A percentile compares a stretch with the other conserved stretches of the same genome.
Evolutionary conservation across 2,113 vertebrate species (phyloP).

Genomic region (Halcyon senegalensis): DNA sequence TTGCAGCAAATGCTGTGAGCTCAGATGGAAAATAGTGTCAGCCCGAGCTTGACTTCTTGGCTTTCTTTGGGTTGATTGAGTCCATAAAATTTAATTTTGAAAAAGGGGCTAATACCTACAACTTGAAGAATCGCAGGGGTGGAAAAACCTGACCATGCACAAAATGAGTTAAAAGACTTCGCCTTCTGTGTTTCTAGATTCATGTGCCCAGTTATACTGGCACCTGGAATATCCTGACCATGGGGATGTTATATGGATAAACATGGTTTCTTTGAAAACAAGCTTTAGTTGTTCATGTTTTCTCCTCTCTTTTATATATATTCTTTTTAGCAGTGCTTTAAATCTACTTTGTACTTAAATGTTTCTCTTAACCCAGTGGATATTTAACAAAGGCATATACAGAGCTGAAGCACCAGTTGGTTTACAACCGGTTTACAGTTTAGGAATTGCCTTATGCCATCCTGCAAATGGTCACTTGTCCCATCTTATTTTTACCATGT

Average conservation of each 20-base stretch:
- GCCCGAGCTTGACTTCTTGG: neutral
- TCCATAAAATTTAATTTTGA: neutral
- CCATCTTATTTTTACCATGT: rapidly evolving
- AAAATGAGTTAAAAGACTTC: neutral
- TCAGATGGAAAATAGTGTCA: neutral
- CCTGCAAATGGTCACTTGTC: neutral
- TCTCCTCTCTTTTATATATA: neutral
- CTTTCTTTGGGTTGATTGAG: no score
- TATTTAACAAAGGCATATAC: neutral
- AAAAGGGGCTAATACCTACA: neutral
- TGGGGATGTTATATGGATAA: neutral
- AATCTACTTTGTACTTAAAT: rapidly evolving
- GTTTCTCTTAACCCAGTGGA: neutral
- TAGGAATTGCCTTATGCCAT: no score
- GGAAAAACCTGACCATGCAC: neutral
- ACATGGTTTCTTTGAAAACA: neutral
- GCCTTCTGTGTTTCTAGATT: neutral
- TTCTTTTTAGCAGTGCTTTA: no score
- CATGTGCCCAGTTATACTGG: neutral
- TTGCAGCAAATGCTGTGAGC: neutral
- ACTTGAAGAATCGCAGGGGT: neutral
- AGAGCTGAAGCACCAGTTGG: neutral
- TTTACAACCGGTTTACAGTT: rapidly evolving
- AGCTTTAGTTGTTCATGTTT: neutral
- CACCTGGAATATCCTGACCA: neutral